Percentiles rank a stretch among this genome's conserved stretches.
These are phyloP conservation scores for Ramazzottius varieornatus DNA, from an alignment of 2,888 invertebrate genomes.

Conservation along the genomic window DNA sequence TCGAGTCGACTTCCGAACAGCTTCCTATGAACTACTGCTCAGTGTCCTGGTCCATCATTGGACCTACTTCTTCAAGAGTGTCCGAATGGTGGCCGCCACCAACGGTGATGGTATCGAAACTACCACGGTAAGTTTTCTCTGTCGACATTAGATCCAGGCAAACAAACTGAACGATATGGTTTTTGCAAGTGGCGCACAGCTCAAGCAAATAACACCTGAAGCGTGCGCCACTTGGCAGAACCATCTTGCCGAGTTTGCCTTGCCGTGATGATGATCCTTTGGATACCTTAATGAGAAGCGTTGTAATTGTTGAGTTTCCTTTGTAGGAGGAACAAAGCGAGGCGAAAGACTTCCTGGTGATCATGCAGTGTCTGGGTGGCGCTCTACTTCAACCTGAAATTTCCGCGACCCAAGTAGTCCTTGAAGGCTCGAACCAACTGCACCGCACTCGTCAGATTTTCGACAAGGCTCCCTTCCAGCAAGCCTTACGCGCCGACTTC, in stretches of 20 bases:
- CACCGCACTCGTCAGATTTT: not conserved
- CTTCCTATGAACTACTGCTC: not conserved
- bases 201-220: too few relatives aligned
- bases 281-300: too few relatives aligned
- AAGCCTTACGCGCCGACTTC: not conserved
- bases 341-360: not conserved
- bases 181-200: too few relatives aligned
- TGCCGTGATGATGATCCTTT: too few relatives aligned
- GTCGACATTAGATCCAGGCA: too few relatives aligned
- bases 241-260: too few relatives aligned
- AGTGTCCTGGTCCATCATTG: not conserved
- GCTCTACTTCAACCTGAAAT: not conserved
- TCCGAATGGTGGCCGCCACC: not conserved
- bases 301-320: too few relatives aligned
- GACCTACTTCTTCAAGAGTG: slow-evolving; percentile 1
- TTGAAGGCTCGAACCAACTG: not conserved
- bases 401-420: not conserved
- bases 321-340: not conserved
- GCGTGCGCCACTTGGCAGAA: too few relatives aligned
- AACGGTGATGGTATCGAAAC: not conserved
- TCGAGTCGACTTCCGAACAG: not conserved
- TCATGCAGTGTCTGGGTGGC: not conserved
- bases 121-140: too few relatives aligned
- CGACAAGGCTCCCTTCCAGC: not conserved
- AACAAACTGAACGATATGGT: too few relatives aligned